Base-by-base conservation (phyloP, 2,888 invertebrate species). In the Callosobruchus maculatus region DNA sequence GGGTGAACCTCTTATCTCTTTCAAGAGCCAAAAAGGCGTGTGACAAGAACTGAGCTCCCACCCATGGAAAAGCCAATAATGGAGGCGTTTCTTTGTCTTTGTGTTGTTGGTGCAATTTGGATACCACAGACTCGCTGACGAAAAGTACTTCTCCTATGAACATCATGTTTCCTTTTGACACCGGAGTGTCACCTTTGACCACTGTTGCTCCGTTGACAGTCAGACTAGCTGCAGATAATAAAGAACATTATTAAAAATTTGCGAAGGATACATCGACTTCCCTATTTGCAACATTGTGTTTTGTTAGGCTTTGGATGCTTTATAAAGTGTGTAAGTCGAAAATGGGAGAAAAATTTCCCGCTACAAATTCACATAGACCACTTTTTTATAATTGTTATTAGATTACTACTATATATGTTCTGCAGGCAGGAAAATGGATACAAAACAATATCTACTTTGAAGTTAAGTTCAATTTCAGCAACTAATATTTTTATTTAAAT, bases 1-100 rank as follows among this genome's bases (percentile, higher is more conserved):
- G 90, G 0, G 88, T 88, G 75, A 86, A 91, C 71, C 90, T 83
- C 72, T 88, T 87, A 81, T 90, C 90, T 76, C 90, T 85, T 83
- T 91, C 91, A 71, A 91, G 84, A 20, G 90, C 90, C 77, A 91
- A 84, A 84, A 91, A 91, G 1, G 91, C 90, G 82, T 91, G 91
- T 22, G 91, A 91, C 67, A 91, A 83, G 81, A 91, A 91, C 81
- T 91, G 91, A 20, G 91, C 91, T 67, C 90, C 90, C 82, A 91
- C 91, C 91, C 91, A 91, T 0, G 91, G 91, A 79, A 91, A 91
- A 2, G 91, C 91, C 75, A 92, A 82, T 67, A 92, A 85, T 20
- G 92, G 92, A 20, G 91, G 91, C 20, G 91, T 91, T 84, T 92
- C 92, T 84, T 91, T 91, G 83, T 92, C 91, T 78, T 89, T 88